These are phyloP conservation scores for Ylistrum balloti DNA, from an alignment of 1,140 invertebrate genomes.

Conservation along the genomic window DNA sequence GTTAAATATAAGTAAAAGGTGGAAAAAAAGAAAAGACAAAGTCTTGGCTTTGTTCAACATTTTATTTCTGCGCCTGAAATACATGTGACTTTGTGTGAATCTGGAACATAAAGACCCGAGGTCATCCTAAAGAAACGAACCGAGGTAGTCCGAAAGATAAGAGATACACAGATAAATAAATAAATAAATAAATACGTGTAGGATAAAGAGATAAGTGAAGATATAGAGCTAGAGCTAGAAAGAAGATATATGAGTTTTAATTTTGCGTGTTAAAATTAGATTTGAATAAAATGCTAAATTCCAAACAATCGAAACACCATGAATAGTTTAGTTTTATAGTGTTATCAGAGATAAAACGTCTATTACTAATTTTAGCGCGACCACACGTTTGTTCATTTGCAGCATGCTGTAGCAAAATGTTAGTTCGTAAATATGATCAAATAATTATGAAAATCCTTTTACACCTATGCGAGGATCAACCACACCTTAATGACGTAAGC, in stretches of 20 bases:
- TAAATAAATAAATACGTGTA: slow-evolving; percentile 36
- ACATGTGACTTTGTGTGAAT: slow-evolving; percentile 4
- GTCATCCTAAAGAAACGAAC: slow-evolving; percentile 27
- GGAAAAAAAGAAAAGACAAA: neutral
- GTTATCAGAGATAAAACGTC: neutral
- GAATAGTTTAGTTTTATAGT: neutral
- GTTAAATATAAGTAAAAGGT: neutral
- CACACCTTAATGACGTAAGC: neutral
- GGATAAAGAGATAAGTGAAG: neutral
- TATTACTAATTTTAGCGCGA: neutral
- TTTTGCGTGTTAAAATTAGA: neutral
- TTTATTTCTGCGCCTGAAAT: slow-evolving; percentile 39
- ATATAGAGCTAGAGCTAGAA: slow-evolving; percentile 11
- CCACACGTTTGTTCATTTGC: neutral
- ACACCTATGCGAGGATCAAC: neutral
- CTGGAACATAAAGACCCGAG: slow-evolving; percentile 32
- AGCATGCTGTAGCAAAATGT: slow-evolving; percentile 25
- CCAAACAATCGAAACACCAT: neutral
- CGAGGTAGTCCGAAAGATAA: slow-evolving; percentile 7
- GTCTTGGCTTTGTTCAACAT: neutral
- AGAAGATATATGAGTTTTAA: neutral
- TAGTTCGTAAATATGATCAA: slow-evolving; percentile 9
- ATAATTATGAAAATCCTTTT: neutral
- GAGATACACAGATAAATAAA: neutral
- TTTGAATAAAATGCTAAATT: neutral